Conservation (phyloP, 2,888 invertebrate species). For the Ctena decussata region DNA sequence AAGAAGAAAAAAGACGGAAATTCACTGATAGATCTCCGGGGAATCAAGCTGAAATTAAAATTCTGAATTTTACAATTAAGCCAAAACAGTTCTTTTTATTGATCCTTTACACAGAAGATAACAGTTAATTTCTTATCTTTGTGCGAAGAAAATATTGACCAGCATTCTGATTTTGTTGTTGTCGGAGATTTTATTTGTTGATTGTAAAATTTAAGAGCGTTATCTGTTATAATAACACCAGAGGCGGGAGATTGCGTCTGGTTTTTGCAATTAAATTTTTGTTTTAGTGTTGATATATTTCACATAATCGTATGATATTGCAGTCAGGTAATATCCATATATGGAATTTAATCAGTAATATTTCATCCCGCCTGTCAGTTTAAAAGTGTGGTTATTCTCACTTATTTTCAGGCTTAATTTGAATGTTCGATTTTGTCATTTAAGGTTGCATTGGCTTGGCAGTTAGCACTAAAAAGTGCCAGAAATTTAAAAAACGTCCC, state of each 20-base stretch:
- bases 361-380: neutral
- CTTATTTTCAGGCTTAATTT: neutral
- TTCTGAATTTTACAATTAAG: slow-evolving; percentile 13
- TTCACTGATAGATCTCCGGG: neutral
- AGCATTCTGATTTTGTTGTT: slow-evolving; percentile 9
- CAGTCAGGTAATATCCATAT: neutral
- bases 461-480: no score
- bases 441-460: no score
- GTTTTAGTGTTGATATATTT: neutral
- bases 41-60: neutral
- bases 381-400: neutral
- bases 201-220: slow-evolving; percentile 9
- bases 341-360: neutral
- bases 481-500: no score
- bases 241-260: neutral
- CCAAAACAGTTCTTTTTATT: neutral
- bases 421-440: no score
- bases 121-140: slow-evolving; percentile 10
- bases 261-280: slow-evolving; percentile 1
- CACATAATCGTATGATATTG: neutral
- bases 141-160: slow-evolving; percentile 38
- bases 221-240: neutral
- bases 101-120: neutral
- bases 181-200: slow-evolving; percentile 11
- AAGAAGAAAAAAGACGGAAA: neutral